These are phyloP conservation scores for Folsomia manolachei DNA, from an alignment of 2,888 invertebrate genomes.

Conservation along the genomic window DNA sequence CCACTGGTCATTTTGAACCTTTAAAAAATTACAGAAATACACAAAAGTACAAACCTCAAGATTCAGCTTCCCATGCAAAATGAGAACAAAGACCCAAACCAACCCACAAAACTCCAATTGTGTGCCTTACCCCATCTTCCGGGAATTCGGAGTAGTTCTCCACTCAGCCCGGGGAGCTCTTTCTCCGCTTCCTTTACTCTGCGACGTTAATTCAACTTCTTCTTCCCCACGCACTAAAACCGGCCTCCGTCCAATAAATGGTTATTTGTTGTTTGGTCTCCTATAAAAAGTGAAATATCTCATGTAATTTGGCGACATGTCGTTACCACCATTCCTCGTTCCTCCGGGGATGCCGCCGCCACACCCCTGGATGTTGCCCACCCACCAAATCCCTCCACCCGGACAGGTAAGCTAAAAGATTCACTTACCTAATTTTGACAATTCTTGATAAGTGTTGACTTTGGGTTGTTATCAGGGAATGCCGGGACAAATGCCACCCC, in stretches of 20 bases:
- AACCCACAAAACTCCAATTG: background rate
- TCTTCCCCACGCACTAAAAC: too few relatives aligned
- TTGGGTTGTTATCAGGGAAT: slow-evolving; percentile 1
- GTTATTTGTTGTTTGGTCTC: too few relatives aligned
- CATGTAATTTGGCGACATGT: background rate
- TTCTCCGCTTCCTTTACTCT: too few relatives aligned
- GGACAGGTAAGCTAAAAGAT: slow-evolving; percentile 58
- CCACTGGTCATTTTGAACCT: too few relatives aligned
- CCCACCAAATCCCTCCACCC: slow-evolving; percentile 67
- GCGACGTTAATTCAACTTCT: too few relatives aligned
- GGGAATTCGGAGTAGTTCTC: too few relatives aligned
- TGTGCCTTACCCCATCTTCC: too few relatives aligned
- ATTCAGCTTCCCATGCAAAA: background rate
- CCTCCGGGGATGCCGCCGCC: slow-evolving; percentile 38
- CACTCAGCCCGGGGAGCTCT: too few relatives aligned
- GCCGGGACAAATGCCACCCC: slow-evolving; percentile 53
- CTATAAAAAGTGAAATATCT: background rate
- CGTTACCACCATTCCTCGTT: slow-evolving; percentile 40
- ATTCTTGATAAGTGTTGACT: too few relatives aligned
- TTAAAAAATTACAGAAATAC: too few relatives aligned
- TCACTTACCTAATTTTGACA: slow-evolving; percentile 21
- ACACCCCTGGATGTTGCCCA: slow-evolving; percentile 67
- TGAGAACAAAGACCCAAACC: background rate
- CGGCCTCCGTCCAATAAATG: too few relatives aligned
- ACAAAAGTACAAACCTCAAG: background rate